A percentile compares a stretch with the other conserved stretches of the same genome.
phyloP scores from a whole-genome alignment of 2,113 vertebrate genomes.

The Myanophis thanlyinensis region DNA sequence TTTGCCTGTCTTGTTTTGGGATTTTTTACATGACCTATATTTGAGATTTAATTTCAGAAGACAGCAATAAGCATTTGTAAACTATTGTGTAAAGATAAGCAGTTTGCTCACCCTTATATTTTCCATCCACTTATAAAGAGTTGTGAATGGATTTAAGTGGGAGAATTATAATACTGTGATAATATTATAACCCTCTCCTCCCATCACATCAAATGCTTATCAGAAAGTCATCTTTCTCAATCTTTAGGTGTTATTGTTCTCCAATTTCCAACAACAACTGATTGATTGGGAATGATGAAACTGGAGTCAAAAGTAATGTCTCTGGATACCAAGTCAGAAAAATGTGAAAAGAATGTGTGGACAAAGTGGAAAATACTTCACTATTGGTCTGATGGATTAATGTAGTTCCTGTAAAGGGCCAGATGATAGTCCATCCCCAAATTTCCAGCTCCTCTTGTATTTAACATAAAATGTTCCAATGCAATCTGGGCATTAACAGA shows the following conservation, averaged over 20 bases:
- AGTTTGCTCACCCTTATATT: neutral
- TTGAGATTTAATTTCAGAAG: neutral
- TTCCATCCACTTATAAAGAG: neutral
- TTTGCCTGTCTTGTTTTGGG: neutral
- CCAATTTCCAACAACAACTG: neutral
- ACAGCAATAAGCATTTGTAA: neutral
- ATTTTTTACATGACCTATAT: neutral
- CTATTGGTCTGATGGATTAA: neutral
- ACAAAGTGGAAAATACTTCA: neutral
- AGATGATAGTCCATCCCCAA: neutral
- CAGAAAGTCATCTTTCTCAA: too few species aligned
- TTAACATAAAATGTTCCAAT: neutral
- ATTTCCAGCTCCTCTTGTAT: neutral
- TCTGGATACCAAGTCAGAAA: too few species aligned
- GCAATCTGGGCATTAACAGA: neutral
- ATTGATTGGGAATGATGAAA: neutral
- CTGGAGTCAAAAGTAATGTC: neutral
- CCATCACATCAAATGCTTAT: neutral
- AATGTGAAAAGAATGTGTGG: neutral
- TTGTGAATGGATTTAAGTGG: neutral
- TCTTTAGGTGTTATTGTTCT: neutral
- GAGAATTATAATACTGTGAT: neutral
- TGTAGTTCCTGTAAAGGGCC: neutral
- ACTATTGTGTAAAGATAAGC: neutral
- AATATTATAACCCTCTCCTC: neutral